Conservation (phyloP, 2,888 invertebrate species). For the Cremastinae sp. region DNA sequence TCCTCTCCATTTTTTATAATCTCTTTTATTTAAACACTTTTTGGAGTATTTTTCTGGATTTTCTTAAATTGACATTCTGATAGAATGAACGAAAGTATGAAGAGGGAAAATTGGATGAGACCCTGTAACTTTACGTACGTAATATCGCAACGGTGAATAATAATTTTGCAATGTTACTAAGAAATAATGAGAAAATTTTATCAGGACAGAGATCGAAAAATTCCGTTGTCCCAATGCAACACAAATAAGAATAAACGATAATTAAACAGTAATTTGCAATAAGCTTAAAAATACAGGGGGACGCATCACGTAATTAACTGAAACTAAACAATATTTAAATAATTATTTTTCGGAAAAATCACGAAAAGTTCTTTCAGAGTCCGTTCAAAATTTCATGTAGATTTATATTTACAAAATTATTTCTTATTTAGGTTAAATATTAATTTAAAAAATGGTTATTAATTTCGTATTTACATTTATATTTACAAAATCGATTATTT, state of each 20-base stretch:
- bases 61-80: slow-evolving; percentile 15
- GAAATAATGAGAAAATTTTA: slow-evolving; percentile 48
- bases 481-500: too few relatives aligned
- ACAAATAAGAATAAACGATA: neutral
- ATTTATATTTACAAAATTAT: too few relatives aligned
- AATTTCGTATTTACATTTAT: too few relatives aligned
- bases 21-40: neutral
- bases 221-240: slow-evolving; percentile 5
- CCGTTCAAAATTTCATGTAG: too few relatives aligned
- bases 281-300: slow-evolving; percentile 43
- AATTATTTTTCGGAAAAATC: too few relatives aligned
- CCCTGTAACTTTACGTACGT: slow-evolving; percentile 18
- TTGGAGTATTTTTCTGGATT: too few relatives aligned
- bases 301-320: slow-evolving; percentile 44
- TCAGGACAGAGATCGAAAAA: neutral
- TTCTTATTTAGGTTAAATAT: too few relatives aligned
- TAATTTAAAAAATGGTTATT: too few relatives aligned
- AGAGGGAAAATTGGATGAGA: slow-evolving; percentile 30
- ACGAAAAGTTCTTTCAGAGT: too few relatives aligned
- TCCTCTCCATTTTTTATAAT: slow-evolving; percentile 13
- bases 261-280: slow-evolving; percentile 4
- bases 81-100: slow-evolving; percentile 17
- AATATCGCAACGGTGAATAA: slow-evolving; percentile 31
- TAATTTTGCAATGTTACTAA: slow-evolving; percentile 7
- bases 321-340: too few relatives aligned